Evolutionary conservation across 2,113 vertebrate species (phyloP).

Genomic region (Myrmecophaga tridactyla): DNA sequence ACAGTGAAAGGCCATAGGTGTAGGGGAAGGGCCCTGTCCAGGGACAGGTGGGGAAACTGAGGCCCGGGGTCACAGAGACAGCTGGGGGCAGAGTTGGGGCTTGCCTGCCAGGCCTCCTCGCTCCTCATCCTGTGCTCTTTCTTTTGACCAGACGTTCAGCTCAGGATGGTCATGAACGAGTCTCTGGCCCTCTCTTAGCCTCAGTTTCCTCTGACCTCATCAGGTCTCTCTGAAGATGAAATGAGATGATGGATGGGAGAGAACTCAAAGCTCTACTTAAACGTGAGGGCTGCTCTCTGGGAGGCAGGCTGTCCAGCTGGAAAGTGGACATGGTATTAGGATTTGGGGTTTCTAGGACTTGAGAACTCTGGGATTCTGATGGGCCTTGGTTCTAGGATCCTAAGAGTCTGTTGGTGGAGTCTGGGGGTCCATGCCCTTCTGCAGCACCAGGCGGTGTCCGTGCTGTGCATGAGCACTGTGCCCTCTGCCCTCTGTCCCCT

Average conservation of each 20-base stretch:
- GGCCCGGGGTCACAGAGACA: neutral
- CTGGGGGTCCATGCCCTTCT: neutral
- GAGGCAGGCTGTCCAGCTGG: neutral
- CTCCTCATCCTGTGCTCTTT: neutral
- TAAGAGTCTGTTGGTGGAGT: neutral
- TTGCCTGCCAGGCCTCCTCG: neutral
- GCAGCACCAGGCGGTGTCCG: neutral
- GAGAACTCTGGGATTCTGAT: neutral
- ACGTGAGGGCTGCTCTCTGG: neutral
- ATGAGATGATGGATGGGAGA: neutral
- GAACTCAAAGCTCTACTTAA: neutral
- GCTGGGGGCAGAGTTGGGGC: neutral
- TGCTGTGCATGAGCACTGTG: neutral
- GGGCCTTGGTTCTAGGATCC: neutral
- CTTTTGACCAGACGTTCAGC: neutral
- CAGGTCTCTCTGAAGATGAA: neutral
- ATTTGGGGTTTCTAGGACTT: neutral
- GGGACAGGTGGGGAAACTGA: neutral
- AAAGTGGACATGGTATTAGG: neutral
- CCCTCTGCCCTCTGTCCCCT: neutral
- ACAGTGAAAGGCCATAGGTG: neutral
- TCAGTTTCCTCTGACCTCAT: neutral
- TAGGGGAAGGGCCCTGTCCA: neutral
- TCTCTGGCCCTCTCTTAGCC: neutral
- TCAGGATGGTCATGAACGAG: neutral